Evolutionary conservation across 1,140 invertebrate genomes (phyloP).

Genomic region (Rhopalosiphum padi): DNA sequence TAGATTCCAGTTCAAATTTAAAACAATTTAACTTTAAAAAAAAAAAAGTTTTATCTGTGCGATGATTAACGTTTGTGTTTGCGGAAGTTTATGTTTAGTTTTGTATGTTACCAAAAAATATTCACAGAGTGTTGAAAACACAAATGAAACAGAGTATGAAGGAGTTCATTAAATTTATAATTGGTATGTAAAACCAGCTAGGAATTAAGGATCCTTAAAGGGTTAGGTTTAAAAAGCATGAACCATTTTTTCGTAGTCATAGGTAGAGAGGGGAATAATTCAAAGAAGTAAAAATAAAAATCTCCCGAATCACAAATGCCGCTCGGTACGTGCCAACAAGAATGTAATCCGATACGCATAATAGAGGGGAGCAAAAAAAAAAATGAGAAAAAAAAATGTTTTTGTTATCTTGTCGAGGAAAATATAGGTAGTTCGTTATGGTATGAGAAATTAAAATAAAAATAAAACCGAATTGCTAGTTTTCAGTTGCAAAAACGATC

Average conservation of each 20-base stretch:
- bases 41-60: not conserved
- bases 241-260: constrained; percentile 26
- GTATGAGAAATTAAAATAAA: not conserved
- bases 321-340: constrained; percentile 40
- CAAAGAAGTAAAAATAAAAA: constrained; percentile 33
- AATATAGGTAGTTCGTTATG: not conserved
- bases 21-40: no score
- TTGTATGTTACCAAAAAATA: constrained; percentile 7
- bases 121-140: not conserved
- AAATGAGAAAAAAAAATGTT: not conserved
- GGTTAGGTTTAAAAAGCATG: constrained; percentile 12
- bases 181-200: constrained; percentile 19
- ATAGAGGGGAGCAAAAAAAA: constrained; percentile 11
- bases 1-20: not conserved
- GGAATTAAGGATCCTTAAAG: constrained; percentile 28
- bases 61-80: not conserved
- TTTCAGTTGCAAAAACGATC: not conserved
- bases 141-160: constrained; percentile 24
- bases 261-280: not conserved
- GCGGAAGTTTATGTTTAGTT: not conserved
- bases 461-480: not conserved
- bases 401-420: not conserved
- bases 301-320: constrained; percentile 10
- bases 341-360: constrained; percentile 41
- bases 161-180: constrained; percentile 30